A percentile compares a stretch with the other conserved stretches of the same genome.
Evolutionary conservation across 2,888 invertebrate species (phyloP).

Genomic region (Perizoma affinitatum): DNA sequence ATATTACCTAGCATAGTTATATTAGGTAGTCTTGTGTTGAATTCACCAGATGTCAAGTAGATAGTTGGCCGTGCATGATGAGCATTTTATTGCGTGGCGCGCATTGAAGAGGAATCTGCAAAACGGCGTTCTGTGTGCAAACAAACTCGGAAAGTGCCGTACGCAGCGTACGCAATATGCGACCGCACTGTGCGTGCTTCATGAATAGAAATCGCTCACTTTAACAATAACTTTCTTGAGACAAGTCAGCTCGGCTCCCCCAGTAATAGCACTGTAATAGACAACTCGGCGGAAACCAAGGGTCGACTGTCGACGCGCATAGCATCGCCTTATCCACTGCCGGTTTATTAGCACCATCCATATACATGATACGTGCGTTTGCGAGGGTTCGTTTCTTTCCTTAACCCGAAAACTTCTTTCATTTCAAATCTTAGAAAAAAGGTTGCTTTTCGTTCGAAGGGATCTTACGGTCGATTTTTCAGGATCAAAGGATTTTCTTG

Average conservation of each 20-base stretch:
- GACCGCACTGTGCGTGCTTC: slow-evolving; percentile 52
- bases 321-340: slow-evolving; percentile 48
- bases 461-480: slow-evolving; percentile 12
- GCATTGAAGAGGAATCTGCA: slow-evolving; percentile 33
- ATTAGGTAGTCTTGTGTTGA: neutral
- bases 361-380: slow-evolving; percentile 49
- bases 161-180: slow-evolving; percentile 47
- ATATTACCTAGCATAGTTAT: neutral
- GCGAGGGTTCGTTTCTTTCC: slow-evolving; percentile 31
- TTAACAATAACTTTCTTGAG: slow-evolving; percentile 63
- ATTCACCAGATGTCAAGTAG: slow-evolving; percentile 27
- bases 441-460: slow-evolving; percentile 17
- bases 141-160: slow-evolving; percentile 30
- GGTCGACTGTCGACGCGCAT: slow-evolving; percentile 29
- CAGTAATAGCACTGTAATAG: slow-evolving; percentile 52
- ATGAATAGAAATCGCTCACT: slow-evolving; percentile 78
- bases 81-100: slow-evolving; percentile 25
- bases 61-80: slow-evolving; percentile 18
- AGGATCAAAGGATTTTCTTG: slow-evolving; percentile 17
- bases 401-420: slow-evolving; percentile 28
- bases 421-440: slow-evolving; percentile 28
- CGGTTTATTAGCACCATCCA: slow-evolving; percentile 57
- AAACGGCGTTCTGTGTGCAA: slow-evolving; percentile 27
- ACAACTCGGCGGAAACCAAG: slow-evolving; percentile 44
- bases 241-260: slow-evolving; percentile 46